Conservation (phyloP, 2,113 vertebrate genomes). For the Anarhynchus alexandrinus region DNA sequence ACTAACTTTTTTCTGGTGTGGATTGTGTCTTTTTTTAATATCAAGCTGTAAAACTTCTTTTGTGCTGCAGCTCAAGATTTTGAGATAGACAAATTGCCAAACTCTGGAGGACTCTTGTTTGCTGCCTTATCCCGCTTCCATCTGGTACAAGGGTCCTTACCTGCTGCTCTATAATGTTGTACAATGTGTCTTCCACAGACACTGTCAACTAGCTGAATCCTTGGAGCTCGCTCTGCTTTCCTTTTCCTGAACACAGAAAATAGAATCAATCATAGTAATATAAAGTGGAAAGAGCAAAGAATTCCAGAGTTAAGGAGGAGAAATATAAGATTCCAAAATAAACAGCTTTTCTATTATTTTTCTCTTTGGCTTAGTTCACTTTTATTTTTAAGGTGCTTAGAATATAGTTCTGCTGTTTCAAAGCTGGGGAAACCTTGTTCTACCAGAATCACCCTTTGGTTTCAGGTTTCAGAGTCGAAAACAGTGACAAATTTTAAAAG, state of each 20-base stretch:
- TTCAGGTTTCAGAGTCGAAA: neutral
- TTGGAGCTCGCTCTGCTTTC: neutral
- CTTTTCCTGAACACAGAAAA: neutral
- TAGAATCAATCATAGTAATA: neutral
- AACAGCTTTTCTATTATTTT: neutral
- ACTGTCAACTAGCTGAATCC: neutral
- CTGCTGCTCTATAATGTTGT: neutral
- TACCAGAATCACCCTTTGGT: neutral
- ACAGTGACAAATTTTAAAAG: neutral
- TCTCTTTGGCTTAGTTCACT: neutral
- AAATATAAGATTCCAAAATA: neutral
- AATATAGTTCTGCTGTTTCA: neutral
- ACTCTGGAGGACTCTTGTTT: neutral
- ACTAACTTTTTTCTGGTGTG: neutral
- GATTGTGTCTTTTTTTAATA: neutral
- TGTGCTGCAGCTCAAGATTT: neutral
- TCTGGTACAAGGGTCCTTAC: neutral
- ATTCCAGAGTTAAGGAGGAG: neutral
- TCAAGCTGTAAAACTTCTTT: neutral
- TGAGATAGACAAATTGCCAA: neutral
- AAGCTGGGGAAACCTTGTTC: neutral
- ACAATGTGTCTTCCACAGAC: rapidly evolving
- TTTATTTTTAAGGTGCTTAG: neutral
- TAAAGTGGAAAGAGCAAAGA: neutral
- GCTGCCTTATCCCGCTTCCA: neutral